Evolutionary conservation across 92 coral and sea anemone genomes (phyloP).

Genomic region (Epizoanthus ramosus): DNA sequence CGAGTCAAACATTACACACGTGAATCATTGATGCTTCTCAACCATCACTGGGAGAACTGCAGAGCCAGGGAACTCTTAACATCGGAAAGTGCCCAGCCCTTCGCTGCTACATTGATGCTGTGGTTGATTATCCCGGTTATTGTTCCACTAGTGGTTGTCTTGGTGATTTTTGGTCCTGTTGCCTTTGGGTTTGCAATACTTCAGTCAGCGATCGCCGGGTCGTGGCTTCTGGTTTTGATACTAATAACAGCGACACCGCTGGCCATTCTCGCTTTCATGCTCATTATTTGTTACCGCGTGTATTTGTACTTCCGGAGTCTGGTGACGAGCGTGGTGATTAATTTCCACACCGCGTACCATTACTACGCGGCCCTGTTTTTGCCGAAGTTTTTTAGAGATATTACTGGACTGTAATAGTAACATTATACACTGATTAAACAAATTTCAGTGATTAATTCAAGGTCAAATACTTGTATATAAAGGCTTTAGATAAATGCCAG

Average conservation of each 20-base stretch:
- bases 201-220: conserved; percentile 29
- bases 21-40: neutral
- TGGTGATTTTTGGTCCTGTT: neutral
- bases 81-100: conserved; percentile 15
- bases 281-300: conserved; percentile 31
- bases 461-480: too few species aligned
- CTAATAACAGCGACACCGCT: conserved; percentile 29
- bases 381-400: conserved; percentile 34
- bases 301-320: conserved; percentile 39
- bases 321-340: conserved; percentile 27
- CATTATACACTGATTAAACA: too few species aligned
- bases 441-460: too few species aligned
- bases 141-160: neutral
- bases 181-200: conserved; percentile 28
- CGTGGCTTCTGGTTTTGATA: conserved; percentile 2
- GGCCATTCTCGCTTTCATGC: conserved; percentile 4
- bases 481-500: too few species aligned
- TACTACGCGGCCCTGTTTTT: conserved; percentile 26
- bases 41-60: conserved; percentile 15
- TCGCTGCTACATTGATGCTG: conserved; percentile 5
- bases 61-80: conserved; percentile 16
- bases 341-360: conserved; percentile 30
- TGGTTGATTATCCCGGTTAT: conserved; percentile 13
- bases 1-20: conserved; percentile 25
- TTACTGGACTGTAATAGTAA: conserved; percentile 32